Evolutionary conservation across 2,888 invertebrate species (phyloP).

Genomic region (Agrypnus murinus): DNA sequence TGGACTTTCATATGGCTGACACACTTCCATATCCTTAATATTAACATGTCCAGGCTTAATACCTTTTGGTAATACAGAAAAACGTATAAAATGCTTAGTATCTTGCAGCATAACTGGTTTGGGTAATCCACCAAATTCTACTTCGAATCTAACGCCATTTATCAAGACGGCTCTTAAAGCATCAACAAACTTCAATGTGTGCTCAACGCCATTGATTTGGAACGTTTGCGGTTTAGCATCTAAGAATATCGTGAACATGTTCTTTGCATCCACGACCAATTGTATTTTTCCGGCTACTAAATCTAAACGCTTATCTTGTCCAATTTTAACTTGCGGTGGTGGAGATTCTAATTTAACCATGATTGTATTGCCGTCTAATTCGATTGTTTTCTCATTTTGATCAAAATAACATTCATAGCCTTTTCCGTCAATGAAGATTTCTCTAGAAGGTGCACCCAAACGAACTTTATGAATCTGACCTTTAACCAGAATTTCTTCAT

Average conservation of each 20-base stretch:
- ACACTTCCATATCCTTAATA: conserved; percentile 84
- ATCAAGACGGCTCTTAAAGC: conserved; percentile 84
- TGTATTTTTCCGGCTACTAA: conserved; percentile 90
- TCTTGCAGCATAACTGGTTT: conserved; percentile 84
- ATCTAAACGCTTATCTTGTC: conserved; percentile 84
- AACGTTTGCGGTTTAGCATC: conserved; percentile 90
- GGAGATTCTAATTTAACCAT: conserved; percentile 91
- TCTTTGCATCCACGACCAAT: conserved; percentile 86
- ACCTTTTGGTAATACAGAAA: conserved; percentile 84
- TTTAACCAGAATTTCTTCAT: conserved; percentile 83
- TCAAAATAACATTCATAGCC: conserved; percentile 96
- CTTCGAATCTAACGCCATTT: conserved; percentile 84
- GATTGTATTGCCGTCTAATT: conserved; percentile 85
- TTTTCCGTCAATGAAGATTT: conserved; percentile 90
- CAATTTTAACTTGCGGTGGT: conserved; percentile 94
- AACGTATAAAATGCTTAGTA: conserved; percentile 86
- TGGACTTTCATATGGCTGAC: conserved; percentile 64
- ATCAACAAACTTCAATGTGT: conserved; percentile 87
- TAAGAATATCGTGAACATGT: conserved; percentile 86
- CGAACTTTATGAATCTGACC: conserved; percentile 85
- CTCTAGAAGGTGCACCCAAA: conserved; percentile 94
- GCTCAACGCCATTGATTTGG: conserved; percentile 80
- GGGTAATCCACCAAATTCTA: conserved; percentile 89
- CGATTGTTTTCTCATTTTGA: conserved; percentile 87
- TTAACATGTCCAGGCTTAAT: conserved; percentile 81